Evolutionary conservation across 92 coral and sea anemone species (phyloP), one percentile per base, ranked within the genome.

Genomic region (Zoanthus gigantus): DNA sequence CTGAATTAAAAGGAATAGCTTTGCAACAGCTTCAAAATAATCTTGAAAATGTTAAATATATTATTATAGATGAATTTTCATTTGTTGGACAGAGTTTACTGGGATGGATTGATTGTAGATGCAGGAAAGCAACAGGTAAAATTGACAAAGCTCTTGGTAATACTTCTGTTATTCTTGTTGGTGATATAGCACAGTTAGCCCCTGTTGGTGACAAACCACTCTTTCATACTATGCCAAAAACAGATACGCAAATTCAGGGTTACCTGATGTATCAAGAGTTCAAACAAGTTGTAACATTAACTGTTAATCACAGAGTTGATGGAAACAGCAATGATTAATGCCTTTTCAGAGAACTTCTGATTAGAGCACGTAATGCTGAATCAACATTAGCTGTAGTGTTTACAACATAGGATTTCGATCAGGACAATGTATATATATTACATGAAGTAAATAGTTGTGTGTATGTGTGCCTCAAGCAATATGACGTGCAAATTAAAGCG

Each of bases 141-240:
- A 37, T 37, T 37, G 42, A 37, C 42, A 37, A 37, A 37, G 42
- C 42, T 37, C 4, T 37, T 88, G 93, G 93, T 66, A 91, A 87
- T 72, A 72, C 78, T 74, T 88, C 91, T 14, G 91, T 88, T 12
- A 88, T 88, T 88, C 76, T 88, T 32, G 75, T 74, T 85, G 83
- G 83, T 71, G 82, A 85, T 79, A 85, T 54, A 85, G 89, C 89
- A 74, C 89, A 85, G 69, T 66, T 72, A 34, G 34, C 82, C 58
- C 80, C 80, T 46, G 90, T 88, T 71, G 90, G 87, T 88, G 90
- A 88, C 61, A 88, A 88, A 58, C 91, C 91, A 88, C 91, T 88
- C 30, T 88, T 16, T 63, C 77, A 86, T 86, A 60, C 89, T 58
- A 58, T 76, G 90, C 90, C 90, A 46, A 88, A 88, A 80, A 81